Evolutionary conservation across 2,797 vertebrate genomes (phyloP).

Genomic region (Phrynocephalus vlangalii): DNA sequence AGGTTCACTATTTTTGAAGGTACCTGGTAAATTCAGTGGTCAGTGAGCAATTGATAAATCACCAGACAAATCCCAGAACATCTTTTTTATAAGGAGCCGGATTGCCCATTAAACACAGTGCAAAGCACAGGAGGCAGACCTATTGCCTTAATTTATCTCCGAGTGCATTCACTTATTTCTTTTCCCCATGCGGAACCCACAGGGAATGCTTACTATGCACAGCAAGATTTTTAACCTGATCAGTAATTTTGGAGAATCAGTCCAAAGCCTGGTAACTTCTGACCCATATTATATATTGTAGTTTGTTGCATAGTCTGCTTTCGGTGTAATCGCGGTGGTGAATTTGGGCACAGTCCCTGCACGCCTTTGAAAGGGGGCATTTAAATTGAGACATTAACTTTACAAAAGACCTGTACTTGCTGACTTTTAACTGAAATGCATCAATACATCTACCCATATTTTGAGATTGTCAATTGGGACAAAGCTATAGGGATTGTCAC

Average conservation of each 20-base stretch:
- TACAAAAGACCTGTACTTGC: too few species aligned
- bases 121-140: conserved; percentile 33
- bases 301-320: not conserved
- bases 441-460: too few species aligned
- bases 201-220: conserved; percentile 23
- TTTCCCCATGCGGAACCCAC: conserved; percentile 27
- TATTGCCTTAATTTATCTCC: conserved; percentile 25
- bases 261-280: not conserved
- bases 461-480: too few species aligned
- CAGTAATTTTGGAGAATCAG: conserved; percentile 3
- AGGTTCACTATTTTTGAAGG: not conserved
- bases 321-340: not conserved
- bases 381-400: not conserved
- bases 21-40: conserved; percentile 28
- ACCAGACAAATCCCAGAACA: conserved; percentile 23
- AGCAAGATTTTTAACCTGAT: conserved; percentile 23
- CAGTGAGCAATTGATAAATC: not conserved
- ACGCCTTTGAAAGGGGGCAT: not conserved
- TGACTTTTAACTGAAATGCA: too few species aligned
- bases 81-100: not conserved
- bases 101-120: conserved; percentile 14
- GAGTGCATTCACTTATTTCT: conserved; percentile 24
- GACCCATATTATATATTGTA: not conserved
- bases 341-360: not conserved
- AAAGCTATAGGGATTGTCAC: too few species aligned